phyloP scores from a whole-genome alignment of 2,888 invertebrate species.

The Unio pictorum region DNA sequence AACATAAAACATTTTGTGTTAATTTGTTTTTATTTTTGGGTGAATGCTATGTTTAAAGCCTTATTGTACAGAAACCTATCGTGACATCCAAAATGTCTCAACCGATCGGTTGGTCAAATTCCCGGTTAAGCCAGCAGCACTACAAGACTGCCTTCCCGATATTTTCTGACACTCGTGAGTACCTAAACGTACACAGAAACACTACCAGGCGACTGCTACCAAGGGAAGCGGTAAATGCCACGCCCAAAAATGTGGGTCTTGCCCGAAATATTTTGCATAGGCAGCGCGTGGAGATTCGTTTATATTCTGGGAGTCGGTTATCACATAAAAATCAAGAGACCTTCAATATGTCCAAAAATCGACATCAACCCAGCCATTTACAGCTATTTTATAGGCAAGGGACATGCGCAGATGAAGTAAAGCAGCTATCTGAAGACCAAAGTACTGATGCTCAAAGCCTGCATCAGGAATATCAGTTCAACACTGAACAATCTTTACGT shows the following conservation, averaged over 20 bases:
- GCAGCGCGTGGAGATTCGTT: slow-evolving; percentile 27
- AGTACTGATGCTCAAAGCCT: slow-evolving; percentile 22
- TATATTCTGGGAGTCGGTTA: slow-evolving; percentile 33
- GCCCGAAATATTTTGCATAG: slow-evolving; percentile 42
- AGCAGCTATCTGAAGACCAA: slow-evolving; percentile 6
- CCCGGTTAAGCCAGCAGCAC: slow-evolving; percentile 32
- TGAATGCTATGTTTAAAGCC: too few species aligned
- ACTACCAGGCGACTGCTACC: slow-evolving; percentile 37
- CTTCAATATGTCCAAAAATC: slow-evolving; percentile 28
- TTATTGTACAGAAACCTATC: too few species aligned
- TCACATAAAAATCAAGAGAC: slow-evolving; percentile 31
- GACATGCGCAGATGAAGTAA: slow-evolving; percentile 27
- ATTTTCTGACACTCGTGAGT: slow-evolving; percentile 37
- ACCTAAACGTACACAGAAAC: slow-evolving; percentile 37
- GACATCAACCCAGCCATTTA: slow-evolving; percentile 13
- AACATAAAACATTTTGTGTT: too few species aligned
- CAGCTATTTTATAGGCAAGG: slow-evolving; percentile 22
- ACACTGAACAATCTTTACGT: slow-evolving; percentile 34
- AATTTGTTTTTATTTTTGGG: too few species aligned
- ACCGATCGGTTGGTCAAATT: slow-evolving; percentile 47
- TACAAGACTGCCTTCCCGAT: slow-evolving; percentile 40
- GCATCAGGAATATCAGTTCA: slow-evolving; percentile 23
- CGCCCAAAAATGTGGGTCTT: slow-evolving; percentile 32
- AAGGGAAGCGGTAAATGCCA: slow-evolving; percentile 29
- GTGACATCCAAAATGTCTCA: slow-evolving; percentile 16